A percentile compares a stretch with the other conserved stretches of the same genome.
Evolutionary conservation across 2,797 vertebrate species (phyloP).

Genomic region (Cheirogaleus major): DNA sequence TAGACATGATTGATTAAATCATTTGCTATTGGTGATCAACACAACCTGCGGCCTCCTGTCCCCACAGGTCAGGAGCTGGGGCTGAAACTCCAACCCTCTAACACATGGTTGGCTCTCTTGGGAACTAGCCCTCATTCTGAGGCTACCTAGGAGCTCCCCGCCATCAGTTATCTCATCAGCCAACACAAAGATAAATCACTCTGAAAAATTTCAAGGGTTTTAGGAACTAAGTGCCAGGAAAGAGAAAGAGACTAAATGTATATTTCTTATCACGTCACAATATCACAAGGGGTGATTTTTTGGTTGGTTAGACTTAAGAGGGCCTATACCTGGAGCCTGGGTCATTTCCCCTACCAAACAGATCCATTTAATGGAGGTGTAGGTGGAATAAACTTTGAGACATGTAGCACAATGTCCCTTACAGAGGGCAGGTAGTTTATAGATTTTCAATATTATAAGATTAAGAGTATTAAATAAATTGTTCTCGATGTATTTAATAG

Average conservation of each 20-base stretch:
- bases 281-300: neutral
- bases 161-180: neutral
- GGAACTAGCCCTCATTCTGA: neutral
- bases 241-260: neutral
- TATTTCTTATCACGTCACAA: neutral
- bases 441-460: neutral
- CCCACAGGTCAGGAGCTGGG: neutral
- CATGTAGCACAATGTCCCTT: neutral
- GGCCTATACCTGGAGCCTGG: neutral
- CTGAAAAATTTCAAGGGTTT: neutral
- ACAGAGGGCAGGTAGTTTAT: neutral
- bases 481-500: neutral
- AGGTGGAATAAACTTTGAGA: neutral
- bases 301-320: neutral
- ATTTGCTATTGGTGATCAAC: neutral
- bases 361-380: neutral
- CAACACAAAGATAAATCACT: neutral
- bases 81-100: neutral
- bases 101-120: neutral
- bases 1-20: neutral
- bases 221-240: neutral
- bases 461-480: neutral
- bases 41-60: neutral
- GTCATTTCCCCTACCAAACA: neutral
- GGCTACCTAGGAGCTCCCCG: rapidly evolving